Evolutionary conservation across 2,113 vertebrate species (phyloP).

Genomic region (Callipepla californica): DNA sequence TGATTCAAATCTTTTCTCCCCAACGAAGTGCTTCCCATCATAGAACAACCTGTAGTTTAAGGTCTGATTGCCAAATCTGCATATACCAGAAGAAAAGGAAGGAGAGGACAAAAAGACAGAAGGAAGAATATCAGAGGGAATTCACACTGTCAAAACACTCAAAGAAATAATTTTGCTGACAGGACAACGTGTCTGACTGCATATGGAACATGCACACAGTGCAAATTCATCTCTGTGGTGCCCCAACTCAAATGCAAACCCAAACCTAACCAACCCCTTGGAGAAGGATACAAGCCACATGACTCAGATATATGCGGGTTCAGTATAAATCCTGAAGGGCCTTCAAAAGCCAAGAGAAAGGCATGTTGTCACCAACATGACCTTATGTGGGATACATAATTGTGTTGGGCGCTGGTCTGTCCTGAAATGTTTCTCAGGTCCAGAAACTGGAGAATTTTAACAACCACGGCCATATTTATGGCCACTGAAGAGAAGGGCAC

Average conservation of each 20-base stretch:
- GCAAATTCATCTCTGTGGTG: neutral
- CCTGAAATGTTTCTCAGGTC: neutral
- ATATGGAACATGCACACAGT: neutral
- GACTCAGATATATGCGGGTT: neutral
- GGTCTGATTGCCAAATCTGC: constrained; percentile 94
- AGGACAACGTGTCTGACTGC: neutral
- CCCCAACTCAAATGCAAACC: neutral
- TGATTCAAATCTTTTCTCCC: constrained; percentile 97
- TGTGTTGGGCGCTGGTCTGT: neutral
- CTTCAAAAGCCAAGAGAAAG: neutral
- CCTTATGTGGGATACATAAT: neutral
- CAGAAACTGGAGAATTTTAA: neutral
- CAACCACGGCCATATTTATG: neutral
- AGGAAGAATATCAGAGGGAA: neutral
- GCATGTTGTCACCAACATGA: neutral
- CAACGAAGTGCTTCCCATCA: constrained; percentile 97
- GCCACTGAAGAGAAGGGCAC: neutral
- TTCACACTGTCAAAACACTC: neutral
- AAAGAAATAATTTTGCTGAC: neutral
- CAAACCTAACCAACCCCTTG: neutral
- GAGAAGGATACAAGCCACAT: accelerated
- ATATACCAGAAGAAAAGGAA: neutral
- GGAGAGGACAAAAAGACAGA: neutral
- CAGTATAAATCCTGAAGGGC: neutral
- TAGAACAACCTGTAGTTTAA: constrained; percentile 98